phyloP scores from a whole-genome alignment of 2,888 invertebrate species.

The Molanna angustata region DNA sequence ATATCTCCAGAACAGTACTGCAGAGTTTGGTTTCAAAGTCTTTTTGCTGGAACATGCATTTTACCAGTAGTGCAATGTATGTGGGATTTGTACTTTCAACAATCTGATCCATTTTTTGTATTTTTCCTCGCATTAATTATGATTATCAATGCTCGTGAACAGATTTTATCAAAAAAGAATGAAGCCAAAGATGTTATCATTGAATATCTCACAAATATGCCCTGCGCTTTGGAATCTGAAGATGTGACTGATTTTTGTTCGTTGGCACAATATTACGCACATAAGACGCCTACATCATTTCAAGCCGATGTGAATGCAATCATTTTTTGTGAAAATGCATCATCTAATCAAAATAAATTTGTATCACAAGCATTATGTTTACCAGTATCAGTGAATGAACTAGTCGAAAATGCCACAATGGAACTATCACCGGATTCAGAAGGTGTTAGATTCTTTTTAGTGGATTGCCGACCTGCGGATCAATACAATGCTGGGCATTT shows the following conservation, averaged over 20 bases:
- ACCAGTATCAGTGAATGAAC: conserved; percentile 92
- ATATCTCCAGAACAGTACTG: conserved; percentile 91
- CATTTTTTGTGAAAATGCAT: conserved; percentile 56
- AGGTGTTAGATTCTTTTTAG: conserved; percentile 85
- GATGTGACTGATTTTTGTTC: conserved; percentile 97
- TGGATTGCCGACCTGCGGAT: conserved; percentile 94
- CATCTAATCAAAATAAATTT: conserved; percentile 59
- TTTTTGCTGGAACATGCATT: conserved; percentile 85
- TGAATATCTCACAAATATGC: conserved; percentile 69
- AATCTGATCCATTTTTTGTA: conserved; percentile 93
- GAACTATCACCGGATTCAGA: conserved; percentile 61
- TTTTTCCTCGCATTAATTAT: conserved; percentile 95
- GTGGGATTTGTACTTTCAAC: conserved; percentile 97
- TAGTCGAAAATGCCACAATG: conserved; percentile 77
- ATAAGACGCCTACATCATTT: conserved; percentile 91
- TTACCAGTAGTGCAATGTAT: conserved; percentile 84
- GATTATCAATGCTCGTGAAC: conserved; percentile 90
- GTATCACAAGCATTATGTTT: conserved; percentile 88
- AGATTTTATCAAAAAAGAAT: conserved; percentile 74
- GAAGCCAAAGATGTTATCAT: conserved; percentile 68
- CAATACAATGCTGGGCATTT: conserved; percentile 97
- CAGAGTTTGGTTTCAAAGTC: conserved; percentile 82
- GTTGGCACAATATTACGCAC: conserved; percentile 91
- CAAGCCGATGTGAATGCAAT: conserved; percentile 75
- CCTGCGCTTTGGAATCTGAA: conserved; percentile 84